Conservation (phyloP, 1,140 invertebrate species). For the Drosophila nigrodunni region DNA sequence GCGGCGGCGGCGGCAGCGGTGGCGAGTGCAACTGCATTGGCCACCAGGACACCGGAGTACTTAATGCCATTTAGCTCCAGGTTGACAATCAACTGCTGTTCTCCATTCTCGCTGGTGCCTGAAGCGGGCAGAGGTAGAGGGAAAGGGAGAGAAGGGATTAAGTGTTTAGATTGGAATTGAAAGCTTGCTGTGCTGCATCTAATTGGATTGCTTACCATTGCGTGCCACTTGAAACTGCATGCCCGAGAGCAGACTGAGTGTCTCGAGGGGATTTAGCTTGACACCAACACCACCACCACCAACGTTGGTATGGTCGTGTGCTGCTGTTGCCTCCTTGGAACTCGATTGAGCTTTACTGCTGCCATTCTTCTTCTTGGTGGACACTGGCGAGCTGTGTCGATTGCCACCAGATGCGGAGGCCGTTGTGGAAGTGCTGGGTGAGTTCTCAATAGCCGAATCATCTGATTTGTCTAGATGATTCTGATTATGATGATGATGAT, state of each 20-base stretch:
- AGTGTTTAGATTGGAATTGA: slow-evolving; percentile 12
- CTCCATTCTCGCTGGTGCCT: slow-evolving; percentile 90
- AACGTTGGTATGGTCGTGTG: neutral
- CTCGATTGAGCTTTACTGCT: slow-evolving; percentile 62
- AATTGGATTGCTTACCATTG: slow-evolving; percentile 88
- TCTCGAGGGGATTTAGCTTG: slow-evolving; percentile 67
- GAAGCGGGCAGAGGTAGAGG: slow-evolving; percentile 30
- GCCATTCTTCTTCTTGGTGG: slow-evolving; percentile 70
- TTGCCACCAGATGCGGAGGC: slow-evolving; percentile 60
- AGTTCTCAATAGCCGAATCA: slow-evolving; percentile 81
- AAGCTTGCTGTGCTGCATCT: neutral
- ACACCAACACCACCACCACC: neutral
- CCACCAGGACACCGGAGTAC: slow-evolving; percentile 95
- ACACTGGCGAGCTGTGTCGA: slow-evolving; percentile 75
- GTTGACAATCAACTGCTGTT: slow-evolving; percentile 95
- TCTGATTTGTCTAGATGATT: slow-evolving; percentile 80
- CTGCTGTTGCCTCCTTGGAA: slow-evolving; percentile 27
- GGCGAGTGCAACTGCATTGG: slow-evolving; percentile 85
- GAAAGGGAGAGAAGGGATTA: neutral
- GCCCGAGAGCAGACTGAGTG: slow-evolving; percentile 85
- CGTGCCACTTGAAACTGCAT: slow-evolving; percentile 96
- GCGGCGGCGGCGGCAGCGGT: neutral
- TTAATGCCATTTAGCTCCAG: slow-evolving; percentile 98
- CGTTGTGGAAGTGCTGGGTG: slow-evolving; percentile 77
- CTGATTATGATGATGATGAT: slow-evolving; percentile 59